Evolutionary conservation across 2,888 invertebrate genomes (phyloP), one percentile per base, ranked within the genome.

Genomic region (Drosophila kambysellisi): DNA sequence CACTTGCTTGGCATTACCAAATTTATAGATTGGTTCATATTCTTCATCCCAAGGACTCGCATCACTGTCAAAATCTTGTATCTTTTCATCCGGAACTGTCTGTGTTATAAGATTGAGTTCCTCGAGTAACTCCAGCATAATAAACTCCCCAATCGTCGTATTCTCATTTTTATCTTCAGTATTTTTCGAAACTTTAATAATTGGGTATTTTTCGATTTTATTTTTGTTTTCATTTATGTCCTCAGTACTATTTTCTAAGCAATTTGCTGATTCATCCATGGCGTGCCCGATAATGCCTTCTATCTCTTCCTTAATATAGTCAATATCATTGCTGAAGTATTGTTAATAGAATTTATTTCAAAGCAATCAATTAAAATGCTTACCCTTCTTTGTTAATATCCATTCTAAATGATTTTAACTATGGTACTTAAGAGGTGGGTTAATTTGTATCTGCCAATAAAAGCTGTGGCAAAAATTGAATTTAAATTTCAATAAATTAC

Each of bases 41-140:
- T 70, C 62, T 0, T 60, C 62, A 41, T 63, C 48, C 77, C 80
- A 75, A 8, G 70, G 62, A 30, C 37, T 63, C 3, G 58, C 50
- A 0, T 67, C 39, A 5, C 20, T 29, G 4, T 8, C 8, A 6
- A 59, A 12, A 7, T 50, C 32, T n/a, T 37, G 30, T 5, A 25
- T 43, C 5, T 15, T 53, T 53, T 32, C 12, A 17, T 43, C 11
- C 3, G n/a, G 2, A 29, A 25, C 17, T 1, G 9, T 17, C 17
- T 59, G 12, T 4, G 15, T 35, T 11, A 46, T 29, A 46, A 25
- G 46, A 46, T 46, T 15, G 8, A 25, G 12, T 9, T 50, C 32
- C 20, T 52, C 29, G 9, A 32, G 15, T 30, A 60, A 20, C 11
- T 39, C 53, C 15, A 4, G 4, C 35, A 35, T n/a, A 9, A 58